Evolutionary conservation across 2,888 invertebrate genomes (phyloP), one percentile per base, ranked within the genome.

Genomic region (Cheilosia scutellata): DNA sequence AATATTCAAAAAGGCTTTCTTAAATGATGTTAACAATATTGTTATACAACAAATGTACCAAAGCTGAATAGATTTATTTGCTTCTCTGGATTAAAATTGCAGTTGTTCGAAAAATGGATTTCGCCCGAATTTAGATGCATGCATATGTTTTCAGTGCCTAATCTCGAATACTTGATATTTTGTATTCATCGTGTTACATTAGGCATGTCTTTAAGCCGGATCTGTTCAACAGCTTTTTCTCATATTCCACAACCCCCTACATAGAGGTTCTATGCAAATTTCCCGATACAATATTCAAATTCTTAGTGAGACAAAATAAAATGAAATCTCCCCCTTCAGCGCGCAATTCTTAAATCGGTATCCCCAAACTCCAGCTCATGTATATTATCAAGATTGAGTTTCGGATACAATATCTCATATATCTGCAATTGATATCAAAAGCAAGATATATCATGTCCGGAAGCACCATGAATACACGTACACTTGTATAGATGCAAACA

Each of bases 361-460:
- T 31, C 44, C 9, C 37, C 29, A 74, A 74, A 42, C 53, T 44
- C 44, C 16, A 33, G 20, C 47, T 47, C 57, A 37, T 37, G 44
- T 57, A 16, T 47, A 37, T 65, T 47, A 37, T 55, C 6, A 27
- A 47, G 47, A 65, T 75, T 65, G 65, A 57, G 27, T 75, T 75
- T 49, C 55, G 44, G 55, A 65, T 37, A 75, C 65, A 65, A 57
- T 65, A 57, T 62, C 51, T 62, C 53, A 53, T 66, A 42, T 77
- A 53, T 76, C 75, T 76, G 75, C 62, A 70, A 77, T 77, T 70
- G 77, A 77, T 70, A 62, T 70, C 47, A 55, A 70, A 55, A 60
- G 37, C 53, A 47, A 53, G 70, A 77, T 70, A 62, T 53, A 77
- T 77, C 77, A 70, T 70, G 53, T 42, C 70, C 62, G 70, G 70